Evolutionary conservation across 2,888 invertebrate species (phyloP).

Genomic region (Aspidiotus destructor): DNA sequence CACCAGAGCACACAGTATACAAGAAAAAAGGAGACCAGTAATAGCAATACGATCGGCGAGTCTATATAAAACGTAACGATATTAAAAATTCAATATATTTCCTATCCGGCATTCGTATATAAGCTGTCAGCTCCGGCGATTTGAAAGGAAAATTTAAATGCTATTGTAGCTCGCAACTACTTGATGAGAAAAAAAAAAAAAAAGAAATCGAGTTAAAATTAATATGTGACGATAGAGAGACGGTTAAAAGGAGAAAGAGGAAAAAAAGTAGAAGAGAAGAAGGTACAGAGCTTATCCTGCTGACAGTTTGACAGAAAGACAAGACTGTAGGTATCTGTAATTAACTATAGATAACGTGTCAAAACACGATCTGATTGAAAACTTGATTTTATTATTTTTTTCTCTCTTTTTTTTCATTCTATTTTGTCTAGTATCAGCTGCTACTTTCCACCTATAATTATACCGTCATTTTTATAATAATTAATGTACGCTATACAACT

Average conservation of each 20-base stretch:
- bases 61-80: constrained; percentile 24
- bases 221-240: constrained; percentile 22
- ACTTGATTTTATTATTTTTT: constrained; percentile 21
- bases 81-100: constrained; percentile 32
- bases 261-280: constrained; percentile 12
- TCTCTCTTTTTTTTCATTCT: constrained; percentile 5
- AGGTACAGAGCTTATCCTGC: constrained; percentile 19
- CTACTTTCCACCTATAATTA: constrained; percentile 31
- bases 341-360: constrained; percentile 32
- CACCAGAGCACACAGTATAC: background rate
- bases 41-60: constrained; percentile 10
- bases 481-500: constrained; percentile 21
- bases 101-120: constrained; percentile 27
- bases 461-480: constrained; percentile 31
- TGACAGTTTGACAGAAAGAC: constrained; percentile 32
- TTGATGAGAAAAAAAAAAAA: constrained; percentile 14
- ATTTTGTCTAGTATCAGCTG: constrained; percentile 11
- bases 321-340: constrained; percentile 31
- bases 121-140: constrained; percentile 29
- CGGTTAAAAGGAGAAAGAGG: constrained; percentile 14
- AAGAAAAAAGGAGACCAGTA: background rate
- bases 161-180: constrained; percentile 5
- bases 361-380: constrained; percentile 32
- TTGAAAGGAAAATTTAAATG: constrained; percentile 19
- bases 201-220: background rate